These are phyloP conservation scores for Dolichopus griseipennis DNA, from an alignment of 2,888 invertebrate species.

Conservation along the genomic window DNA sequence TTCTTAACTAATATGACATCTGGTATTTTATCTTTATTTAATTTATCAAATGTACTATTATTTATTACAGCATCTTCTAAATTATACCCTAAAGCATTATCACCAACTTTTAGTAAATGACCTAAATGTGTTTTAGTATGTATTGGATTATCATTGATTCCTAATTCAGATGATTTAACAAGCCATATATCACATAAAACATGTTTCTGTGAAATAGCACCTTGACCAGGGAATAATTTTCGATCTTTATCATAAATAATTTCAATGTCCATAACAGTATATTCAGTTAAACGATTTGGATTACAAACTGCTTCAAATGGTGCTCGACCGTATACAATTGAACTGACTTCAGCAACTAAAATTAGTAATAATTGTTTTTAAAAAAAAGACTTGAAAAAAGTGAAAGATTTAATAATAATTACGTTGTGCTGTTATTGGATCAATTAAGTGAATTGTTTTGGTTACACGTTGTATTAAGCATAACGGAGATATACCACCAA, in stretches of 20 bases:
- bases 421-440: slow-evolving; percentile 80
- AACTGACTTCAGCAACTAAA: slow-evolving; percentile 73
- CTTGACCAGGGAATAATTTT: slow-evolving; percentile 78
- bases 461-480: slow-evolving; percentile 85
- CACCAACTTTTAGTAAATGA: slow-evolving; percentile 84
- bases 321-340: slow-evolving; percentile 72
- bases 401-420: slow-evolving; percentile 31
- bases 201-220: slow-evolving; percentile 77
- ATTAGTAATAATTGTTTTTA: slow-evolving; percentile 11
- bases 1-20: slow-evolving; percentile 96
- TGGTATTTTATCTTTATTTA: slow-evolving; percentile 60
- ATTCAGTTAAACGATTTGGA: slow-evolving; percentile 84
- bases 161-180: slow-evolving; percentile 76
- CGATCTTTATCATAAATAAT: slow-evolving; percentile 52
- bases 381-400: background rate
- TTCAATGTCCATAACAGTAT: slow-evolving; percentile 91
- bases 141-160: slow-evolving; percentile 67
- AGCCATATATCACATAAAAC: slow-evolving; percentile 90
- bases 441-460: slow-evolving; percentile 84
- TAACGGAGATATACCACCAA: slow-evolving; percentile 81
- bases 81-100: slow-evolving; percentile 87
- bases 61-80: slow-evolving; percentile 86
- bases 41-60: slow-evolving; percentile 75
- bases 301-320: slow-evolving; percentile 83
- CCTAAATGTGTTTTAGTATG: slow-evolving; percentile 92